phyloP scores from a whole-genome alignment of 1,140 invertebrate species.

The Papilio machaon region DNA sequence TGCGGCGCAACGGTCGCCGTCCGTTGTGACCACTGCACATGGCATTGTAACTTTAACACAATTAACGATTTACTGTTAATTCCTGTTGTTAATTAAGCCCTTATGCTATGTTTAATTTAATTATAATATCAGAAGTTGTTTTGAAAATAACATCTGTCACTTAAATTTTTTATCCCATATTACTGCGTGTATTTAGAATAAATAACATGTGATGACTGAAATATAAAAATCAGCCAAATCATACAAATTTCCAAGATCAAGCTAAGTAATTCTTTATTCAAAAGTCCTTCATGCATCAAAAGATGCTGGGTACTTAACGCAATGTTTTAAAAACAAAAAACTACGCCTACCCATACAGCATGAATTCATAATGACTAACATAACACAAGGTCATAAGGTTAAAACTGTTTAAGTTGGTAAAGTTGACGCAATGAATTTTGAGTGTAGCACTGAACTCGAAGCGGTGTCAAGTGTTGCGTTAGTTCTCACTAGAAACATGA shows the following conservation, averaged over 20 bases:
- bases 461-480: constrained; percentile 24
- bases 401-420: constrained; percentile 28
- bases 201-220: too few relatives aligned
- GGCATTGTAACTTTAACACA: constrained; percentile 26
- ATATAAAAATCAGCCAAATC: too few relatives aligned
- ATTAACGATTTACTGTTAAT: constrained; percentile 28
- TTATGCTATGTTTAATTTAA: constrained; percentile 12
- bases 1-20: constrained; percentile 50
- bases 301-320: not conserved
- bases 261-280: not conserved
- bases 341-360: not conserved
- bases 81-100: constrained; percentile 6
- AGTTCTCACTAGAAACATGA: constrained; percentile 22
- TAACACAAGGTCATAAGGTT: constrained; percentile 16
- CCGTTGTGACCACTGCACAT: constrained; percentile 40
- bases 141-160: not conserved
- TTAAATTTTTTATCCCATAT: not conserved
- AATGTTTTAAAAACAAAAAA: constrained; percentile 7
- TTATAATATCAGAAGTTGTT: not conserved
- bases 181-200: not conserved
- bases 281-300: not conserved
- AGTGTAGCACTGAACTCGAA: constrained; percentile 23
- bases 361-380: not conserved
- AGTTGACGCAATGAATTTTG: constrained; percentile 17
- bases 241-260: too few relatives aligned